A percentile compares a stretch with the other conserved stretches of the same genome.
These are phyloP conservation scores for Argentina silus DNA, from an alignment of 2,797 vertebrate genomes.

Conservation along the genomic window DNA sequence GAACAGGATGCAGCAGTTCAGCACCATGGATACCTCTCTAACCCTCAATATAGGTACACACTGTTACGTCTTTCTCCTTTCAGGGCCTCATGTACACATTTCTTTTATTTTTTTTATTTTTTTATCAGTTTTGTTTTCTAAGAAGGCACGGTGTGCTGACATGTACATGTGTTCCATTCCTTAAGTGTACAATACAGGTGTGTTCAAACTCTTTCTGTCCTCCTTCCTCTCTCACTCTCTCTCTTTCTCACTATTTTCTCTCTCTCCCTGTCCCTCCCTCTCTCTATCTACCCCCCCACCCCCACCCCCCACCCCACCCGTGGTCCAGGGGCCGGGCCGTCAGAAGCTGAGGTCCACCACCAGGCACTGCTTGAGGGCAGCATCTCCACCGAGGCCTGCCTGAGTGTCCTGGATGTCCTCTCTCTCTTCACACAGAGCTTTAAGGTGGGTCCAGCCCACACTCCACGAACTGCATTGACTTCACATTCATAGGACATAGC, in stretches of 20 bases:
- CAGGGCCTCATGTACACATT: too few species aligned
- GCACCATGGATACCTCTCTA: conserved; percentile 88
- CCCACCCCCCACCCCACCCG: not conserved
- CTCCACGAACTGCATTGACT: too few species aligned
- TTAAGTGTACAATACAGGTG: too few species aligned
- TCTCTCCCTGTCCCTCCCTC: not conserved
- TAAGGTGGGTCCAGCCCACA: conserved; percentile 80
- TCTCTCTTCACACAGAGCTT: conserved; percentile 91
- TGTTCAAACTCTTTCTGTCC: not conserved
- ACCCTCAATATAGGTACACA: not conserved
- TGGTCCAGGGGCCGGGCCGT: conserved; percentile 81
- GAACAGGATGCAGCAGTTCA: conserved; percentile 88
- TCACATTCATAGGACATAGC: too few species aligned
- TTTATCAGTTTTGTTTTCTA: too few species aligned
- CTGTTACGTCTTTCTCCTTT: not conserved
- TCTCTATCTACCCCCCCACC: not conserved
- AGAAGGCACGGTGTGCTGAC: too few species aligned
- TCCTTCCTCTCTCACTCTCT: not conserved
- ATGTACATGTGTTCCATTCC: too few species aligned
- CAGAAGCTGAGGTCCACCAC: conserved; percentile 92
- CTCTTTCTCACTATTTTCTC: not conserved
- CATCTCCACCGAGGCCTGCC: conserved; percentile 88
- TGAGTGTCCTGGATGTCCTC: conserved; percentile 91
- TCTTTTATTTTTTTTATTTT: too few species aligned
- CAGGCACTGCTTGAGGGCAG: conserved; percentile 94